Evolutionary conservation across 2,113 vertebrate species (phyloP).

Genomic region (Dunckerocampus dactyliophorus): DNA sequence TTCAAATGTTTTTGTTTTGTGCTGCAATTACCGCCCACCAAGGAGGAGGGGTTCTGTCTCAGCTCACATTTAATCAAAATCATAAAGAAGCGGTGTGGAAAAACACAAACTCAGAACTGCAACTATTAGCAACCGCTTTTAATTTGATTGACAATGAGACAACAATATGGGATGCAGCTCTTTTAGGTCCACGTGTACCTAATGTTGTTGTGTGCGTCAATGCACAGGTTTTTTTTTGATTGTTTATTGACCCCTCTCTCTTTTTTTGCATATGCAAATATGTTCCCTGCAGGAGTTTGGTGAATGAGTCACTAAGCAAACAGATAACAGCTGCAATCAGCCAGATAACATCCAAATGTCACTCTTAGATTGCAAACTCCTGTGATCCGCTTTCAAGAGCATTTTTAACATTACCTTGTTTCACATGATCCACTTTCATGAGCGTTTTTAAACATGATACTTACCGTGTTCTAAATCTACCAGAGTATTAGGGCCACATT

Average conservation of each 20-base stretch:
- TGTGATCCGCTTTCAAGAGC: slow-evolving; percentile 20
- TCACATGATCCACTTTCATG: not conserved
- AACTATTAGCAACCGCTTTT: too few relatives aligned
- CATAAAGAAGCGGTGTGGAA: slow-evolving; percentile 31
- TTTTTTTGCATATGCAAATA: slow-evolving; percentile 56
- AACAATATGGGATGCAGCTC: too few relatives aligned
- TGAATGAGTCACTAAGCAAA: slow-evolving; percentile 49
- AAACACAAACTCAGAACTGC: slow-evolving; percentile 10
- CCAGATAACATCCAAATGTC: not conserved
- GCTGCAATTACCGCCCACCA: too few relatives aligned
- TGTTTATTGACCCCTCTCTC: slow-evolving; percentile 36
- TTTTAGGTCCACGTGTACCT: too few relatives aligned
- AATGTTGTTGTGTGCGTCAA: too few relatives aligned
- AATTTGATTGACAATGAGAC: too few relatives aligned
- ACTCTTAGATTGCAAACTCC: slow-evolving; percentile 4
- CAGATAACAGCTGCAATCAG: slow-evolving; percentile 33
- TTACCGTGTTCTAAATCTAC: too few relatives aligned
- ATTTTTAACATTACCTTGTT: slow-evolving; percentile 16
- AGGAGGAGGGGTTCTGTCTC: slow-evolving; percentile 36
- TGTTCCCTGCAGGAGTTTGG: slow-evolving; percentile 21
- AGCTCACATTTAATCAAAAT: slow-evolving; percentile 19
- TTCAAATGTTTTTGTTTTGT: slow-evolving; percentile 9
- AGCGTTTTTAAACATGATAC: not conserved
- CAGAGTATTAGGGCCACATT: too few relatives aligned
- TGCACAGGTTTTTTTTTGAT: not conserved